These are phyloP conservation scores for Tridacna gigas DNA, from an alignment of 2,888 invertebrate genomes.

Conservation along the genomic window DNA sequence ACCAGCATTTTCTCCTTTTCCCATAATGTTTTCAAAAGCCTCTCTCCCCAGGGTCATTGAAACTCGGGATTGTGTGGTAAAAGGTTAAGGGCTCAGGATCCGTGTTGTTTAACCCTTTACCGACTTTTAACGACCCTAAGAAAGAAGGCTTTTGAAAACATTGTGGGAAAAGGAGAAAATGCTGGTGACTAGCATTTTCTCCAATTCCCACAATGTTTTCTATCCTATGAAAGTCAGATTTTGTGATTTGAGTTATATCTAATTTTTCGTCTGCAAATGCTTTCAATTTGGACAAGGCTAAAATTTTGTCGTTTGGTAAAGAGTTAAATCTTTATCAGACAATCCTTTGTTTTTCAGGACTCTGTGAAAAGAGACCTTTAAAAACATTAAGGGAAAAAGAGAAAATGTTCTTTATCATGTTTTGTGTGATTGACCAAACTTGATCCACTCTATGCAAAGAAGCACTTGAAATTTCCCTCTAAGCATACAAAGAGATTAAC, in stretches of 20 bases:
- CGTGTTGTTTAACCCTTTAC: too few species aligned
- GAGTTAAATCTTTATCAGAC: neutral
- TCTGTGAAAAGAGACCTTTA: too few species aligned
- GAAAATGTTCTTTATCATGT: too few species aligned
- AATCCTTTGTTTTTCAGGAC: too few species aligned
- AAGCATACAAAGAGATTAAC: too few species aligned
- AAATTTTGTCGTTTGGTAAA: neutral
- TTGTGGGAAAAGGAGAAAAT: constrained; percentile 3
- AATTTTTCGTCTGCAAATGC: neutral
- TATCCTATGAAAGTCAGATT: neutral
- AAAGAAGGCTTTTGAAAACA: neutral
- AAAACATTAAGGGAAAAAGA: too few species aligned
- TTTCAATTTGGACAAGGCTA: neutral
- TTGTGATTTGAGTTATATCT: neutral
- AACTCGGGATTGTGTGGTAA: neutral
- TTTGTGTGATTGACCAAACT: too few species aligned
- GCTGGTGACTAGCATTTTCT: neutral
- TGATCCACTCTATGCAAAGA: too few species aligned
- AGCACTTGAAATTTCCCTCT: too few species aligned
- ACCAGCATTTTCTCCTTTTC: neutral
- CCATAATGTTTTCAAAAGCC: neutral
- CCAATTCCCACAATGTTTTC: neutral
- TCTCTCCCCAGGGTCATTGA: neutral
- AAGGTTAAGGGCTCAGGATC: neutral
- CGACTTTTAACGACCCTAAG: neutral